Conservation (phyloP, 2,888 invertebrate genomes). For the Candidula unifasciata region DNA sequence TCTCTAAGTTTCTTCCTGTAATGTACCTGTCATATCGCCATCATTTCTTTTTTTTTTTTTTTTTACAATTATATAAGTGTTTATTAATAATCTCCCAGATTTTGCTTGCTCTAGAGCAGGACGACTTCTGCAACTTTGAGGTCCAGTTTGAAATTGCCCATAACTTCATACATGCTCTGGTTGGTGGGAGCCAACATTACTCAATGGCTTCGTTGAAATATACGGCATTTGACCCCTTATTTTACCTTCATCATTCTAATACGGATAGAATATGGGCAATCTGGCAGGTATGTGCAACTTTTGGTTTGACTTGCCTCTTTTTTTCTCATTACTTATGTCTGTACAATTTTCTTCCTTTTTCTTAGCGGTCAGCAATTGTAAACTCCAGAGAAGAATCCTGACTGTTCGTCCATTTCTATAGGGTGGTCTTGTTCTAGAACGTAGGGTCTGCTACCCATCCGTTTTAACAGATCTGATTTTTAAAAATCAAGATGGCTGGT, state of each 20-base stretch:
- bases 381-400: no score
- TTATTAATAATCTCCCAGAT: no score
- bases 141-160: background rate
- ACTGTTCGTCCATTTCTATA: background rate
- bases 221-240: slow-evolving; percentile 55
- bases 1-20: no score
- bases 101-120: background rate
- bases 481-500: no score
- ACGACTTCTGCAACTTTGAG: background rate
- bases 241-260: slow-evolving; percentile 17
- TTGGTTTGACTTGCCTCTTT: no score
- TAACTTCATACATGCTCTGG: slow-evolving; percentile 16
- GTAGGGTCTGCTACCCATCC: no score
- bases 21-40: no score
- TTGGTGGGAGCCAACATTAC: background rate
- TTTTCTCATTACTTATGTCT: background rate
- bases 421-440: no score
- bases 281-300: background rate
- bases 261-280: background rate
- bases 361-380: background rate
- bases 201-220: slow-evolving; percentile 18
- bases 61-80: no score
- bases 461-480: no score
- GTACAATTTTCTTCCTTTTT: background rate
- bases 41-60: no score